These are phyloP conservation scores for Pagrus major DNA, from an alignment of 2,113 vertebrate species.

Conservation along the genomic window DNA sequence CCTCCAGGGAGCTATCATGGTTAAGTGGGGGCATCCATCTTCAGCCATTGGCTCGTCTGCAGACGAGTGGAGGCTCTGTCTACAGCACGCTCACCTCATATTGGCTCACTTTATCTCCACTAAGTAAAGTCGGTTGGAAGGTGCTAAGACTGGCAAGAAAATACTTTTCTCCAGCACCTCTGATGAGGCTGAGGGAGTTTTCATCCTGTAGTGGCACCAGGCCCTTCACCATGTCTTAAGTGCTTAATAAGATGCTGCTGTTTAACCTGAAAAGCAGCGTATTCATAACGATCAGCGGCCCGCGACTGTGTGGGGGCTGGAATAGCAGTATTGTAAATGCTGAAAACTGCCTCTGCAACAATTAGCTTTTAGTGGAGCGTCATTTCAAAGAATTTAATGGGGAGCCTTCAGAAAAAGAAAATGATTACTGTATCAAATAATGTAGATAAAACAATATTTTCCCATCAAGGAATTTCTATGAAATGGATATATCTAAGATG, in stretches of 20 bases:
- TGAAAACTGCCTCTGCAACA: conserved; percentile 64
- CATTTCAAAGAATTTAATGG: conserved; percentile 77
- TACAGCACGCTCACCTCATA: conserved; percentile 77
- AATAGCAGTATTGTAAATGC: conserved; percentile 43
- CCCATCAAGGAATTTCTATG: conserved; percentile 83
- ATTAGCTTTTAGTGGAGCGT: conserved; percentile 67
- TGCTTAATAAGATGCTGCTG: conserved; percentile 53
- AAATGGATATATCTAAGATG: conserved; percentile 86
- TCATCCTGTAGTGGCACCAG: conserved; percentile 31
- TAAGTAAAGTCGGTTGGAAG: conserved; percentile 81
- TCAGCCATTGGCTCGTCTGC: conserved; percentile 81
- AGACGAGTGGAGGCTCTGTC: conserved; percentile 74
- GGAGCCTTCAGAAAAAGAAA: conserved; percentile 67
- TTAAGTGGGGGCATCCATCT: conserved; percentile 85
- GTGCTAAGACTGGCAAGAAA: conserved; percentile 70
- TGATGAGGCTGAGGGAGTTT: conserved; percentile 63
- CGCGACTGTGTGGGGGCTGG: conserved; percentile 13
- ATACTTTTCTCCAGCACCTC: conserved; percentile 64
- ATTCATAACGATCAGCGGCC: conserved; percentile 53
- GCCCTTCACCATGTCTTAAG: conserved; percentile 46
- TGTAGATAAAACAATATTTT: conserved; percentile 82
- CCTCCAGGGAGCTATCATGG: conserved; percentile 85
- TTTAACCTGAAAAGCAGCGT: conserved; percentile 61
- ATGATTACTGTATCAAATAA: conserved; percentile 80
- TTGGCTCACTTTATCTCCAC: conserved; percentile 83